Conservation (phyloP, 2,113 vertebrate species). For the Seriola aureovittata region DNA sequence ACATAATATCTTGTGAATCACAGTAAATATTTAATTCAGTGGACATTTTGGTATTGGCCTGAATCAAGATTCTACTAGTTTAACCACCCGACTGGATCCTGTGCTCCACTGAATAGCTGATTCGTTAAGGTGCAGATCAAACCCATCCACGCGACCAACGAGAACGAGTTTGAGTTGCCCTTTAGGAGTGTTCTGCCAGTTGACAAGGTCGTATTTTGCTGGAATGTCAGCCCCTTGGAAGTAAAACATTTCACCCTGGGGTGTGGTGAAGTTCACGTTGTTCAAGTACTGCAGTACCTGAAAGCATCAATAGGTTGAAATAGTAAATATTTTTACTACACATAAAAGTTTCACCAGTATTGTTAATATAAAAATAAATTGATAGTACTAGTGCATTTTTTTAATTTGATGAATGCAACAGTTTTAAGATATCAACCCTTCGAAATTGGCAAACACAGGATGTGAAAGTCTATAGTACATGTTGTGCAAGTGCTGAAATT, state of each 20-base stretch:
- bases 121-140: slow-evolving; percentile 75
- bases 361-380: too few relatives aligned
- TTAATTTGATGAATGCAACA: too few relatives aligned
- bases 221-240: slow-evolving; percentile 75
- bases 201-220: slow-evolving; percentile 84
- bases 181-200: slow-evolving; percentile 76
- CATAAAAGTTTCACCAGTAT: too few relatives aligned
- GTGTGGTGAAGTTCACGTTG: slow-evolving; percentile 81
- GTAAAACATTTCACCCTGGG: slow-evolving; percentile 77
- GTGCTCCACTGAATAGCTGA: slow-evolving; percentile 78
- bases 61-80: too few relatives aligned
- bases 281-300: slow-evolving; percentile 63
- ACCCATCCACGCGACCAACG: slow-evolving; percentile 76
- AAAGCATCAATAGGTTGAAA: too few relatives aligned
- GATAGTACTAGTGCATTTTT: too few relatives aligned
- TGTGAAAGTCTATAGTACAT: too few relatives aligned
- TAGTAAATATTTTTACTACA: too few relatives aligned
- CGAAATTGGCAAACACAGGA: too few relatives aligned
- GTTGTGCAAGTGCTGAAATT: background rate
- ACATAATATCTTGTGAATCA: background rate
- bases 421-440: too few relatives aligned
- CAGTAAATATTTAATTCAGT: background rate
- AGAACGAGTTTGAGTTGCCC: slow-evolving; percentile 67
- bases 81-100: slow-evolving; percentile 58
- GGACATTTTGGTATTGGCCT: background rate